phyloP scores from a whole-genome alignment of 2,797 vertebrate genomes.

The Sebastes minor region DNA sequence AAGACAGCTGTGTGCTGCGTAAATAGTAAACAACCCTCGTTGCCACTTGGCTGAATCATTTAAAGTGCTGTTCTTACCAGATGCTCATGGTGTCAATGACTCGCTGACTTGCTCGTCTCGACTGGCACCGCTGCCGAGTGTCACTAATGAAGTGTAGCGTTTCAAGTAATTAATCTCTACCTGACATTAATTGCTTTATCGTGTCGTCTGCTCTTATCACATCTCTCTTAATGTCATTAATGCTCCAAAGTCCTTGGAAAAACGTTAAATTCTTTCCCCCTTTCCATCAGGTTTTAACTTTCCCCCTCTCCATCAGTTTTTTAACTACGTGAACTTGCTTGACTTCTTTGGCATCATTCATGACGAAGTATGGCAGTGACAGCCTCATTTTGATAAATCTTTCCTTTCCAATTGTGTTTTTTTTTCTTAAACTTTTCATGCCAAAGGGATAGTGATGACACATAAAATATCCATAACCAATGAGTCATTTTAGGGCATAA shows the following conservation, averaged over 20 bases:
- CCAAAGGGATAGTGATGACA: constrained; percentile 5
- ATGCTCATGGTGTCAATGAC: constrained; percentile 26
- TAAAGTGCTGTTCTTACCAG: constrained; percentile 18
- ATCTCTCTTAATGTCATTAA: constrained; percentile 28
- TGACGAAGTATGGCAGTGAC: neutral
- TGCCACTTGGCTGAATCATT: constrained; percentile 12
- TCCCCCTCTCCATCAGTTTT: neutral
- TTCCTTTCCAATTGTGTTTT: neutral
- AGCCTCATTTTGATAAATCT: constrained; percentile 7
- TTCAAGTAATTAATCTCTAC: constrained; percentile 57
- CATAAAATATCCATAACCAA: constrained; percentile 23
- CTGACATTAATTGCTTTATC: constrained; percentile 55
- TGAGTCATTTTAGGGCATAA: constrained; percentile 19
- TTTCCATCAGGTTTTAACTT: neutral
- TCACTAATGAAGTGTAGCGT: constrained; percentile 44
- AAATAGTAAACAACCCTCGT: constrained; percentile 11
- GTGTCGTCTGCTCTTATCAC: constrained; percentile 37
- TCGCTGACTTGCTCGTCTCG: constrained; percentile 30
- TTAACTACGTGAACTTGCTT: neutral
- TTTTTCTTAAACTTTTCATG: neutral
- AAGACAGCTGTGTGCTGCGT: neutral
- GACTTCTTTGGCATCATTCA: constrained; percentile 2
- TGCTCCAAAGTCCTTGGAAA: constrained; percentile 38
- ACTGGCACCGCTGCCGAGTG: constrained; percentile 4
- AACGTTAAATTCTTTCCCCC: neutral